Evolutionary conservation across 1,140 invertebrate genomes (phyloP).

Genomic region (Drosophila tani): DNA sequence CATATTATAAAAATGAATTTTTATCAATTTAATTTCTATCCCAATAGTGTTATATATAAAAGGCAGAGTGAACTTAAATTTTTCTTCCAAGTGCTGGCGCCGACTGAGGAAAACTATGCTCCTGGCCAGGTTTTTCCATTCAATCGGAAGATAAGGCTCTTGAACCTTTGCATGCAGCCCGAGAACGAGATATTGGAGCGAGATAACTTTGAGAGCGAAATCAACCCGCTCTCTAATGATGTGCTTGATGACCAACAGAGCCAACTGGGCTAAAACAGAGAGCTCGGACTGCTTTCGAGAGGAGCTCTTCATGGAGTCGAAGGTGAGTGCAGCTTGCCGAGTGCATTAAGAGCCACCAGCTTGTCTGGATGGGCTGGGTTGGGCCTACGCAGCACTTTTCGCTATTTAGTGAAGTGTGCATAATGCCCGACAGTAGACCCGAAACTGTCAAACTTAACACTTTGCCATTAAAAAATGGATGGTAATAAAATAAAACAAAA

Average conservation of each 20-base stretch:
- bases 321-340: constrained; percentile 7
- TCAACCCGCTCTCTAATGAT: constrained; percentile 37
- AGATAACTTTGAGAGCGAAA: neutral
- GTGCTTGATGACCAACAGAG: constrained; percentile 45
- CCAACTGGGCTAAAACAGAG: neutral
- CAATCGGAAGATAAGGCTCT: constrained; percentile 60
- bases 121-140: constrained; percentile 33
- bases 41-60: neutral
- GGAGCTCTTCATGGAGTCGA: neutral
- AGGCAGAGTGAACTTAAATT: neutral
- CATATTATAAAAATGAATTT: too few species aligned
- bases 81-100: neutral
- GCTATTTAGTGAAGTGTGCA: constrained; percentile 68
- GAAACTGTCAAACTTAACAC: constrained; percentile 80
- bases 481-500: constrained; percentile 71
- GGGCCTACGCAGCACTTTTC: constrained; percentile 31
- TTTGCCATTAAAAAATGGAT: constrained; percentile 72
- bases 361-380: too few species aligned
- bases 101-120: constrained; percentile 6
- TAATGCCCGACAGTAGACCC: constrained; percentile 59
- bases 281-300: constrained; percentile 5
- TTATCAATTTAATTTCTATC: too few species aligned
- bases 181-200: neutral
- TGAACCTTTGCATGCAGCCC: constrained; percentile 17
- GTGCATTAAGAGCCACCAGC: constrained; percentile 36